These are phyloP conservation scores for Chironomus riparius DNA, from an alignment of 2,888 invertebrate species.

Conservation along the genomic window DNA sequence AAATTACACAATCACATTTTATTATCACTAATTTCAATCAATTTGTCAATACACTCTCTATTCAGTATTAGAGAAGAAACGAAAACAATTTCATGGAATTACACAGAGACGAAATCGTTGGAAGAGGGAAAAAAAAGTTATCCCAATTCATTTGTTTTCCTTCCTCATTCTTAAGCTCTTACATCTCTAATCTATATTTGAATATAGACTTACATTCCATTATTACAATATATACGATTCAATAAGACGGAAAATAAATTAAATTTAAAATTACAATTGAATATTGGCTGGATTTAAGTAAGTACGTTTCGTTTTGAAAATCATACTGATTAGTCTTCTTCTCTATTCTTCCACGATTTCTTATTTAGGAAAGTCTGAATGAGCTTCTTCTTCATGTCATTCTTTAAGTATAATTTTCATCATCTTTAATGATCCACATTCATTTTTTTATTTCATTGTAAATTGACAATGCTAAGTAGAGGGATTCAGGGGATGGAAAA, in stretches of 20 bases:
- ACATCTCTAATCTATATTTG: not conserved
- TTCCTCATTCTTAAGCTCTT: no score
- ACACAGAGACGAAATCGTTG: no score
- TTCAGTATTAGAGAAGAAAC: not conserved
- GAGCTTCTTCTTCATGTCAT: no score
- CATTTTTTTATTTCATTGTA: slow-evolving; percentile 2
- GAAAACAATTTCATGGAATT: no score
- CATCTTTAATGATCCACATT: not conserved
- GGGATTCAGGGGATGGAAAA: not conserved
- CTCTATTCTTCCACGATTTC: no score
- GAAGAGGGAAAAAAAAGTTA: not conserved
- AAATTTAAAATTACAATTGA: no score
- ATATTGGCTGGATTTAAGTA: not conserved
- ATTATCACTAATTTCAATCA: slow-evolving; percentile 23
- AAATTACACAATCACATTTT: slow-evolving; percentile 7
- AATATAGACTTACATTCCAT: no score
- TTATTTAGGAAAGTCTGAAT: no score
- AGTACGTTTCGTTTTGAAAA: not conserved
- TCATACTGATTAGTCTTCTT: no score
- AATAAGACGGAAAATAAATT: no score
- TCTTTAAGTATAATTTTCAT: not conserved
- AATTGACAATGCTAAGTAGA: slow-evolving; percentile 10
- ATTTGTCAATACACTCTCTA: slow-evolving; percentile 19
- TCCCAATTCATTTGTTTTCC: not conserved
- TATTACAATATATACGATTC: no score